Base-by-base conservation (phyloP, 2,113 vertebrate species). In the Dipodomys spectabilis region DNA sequence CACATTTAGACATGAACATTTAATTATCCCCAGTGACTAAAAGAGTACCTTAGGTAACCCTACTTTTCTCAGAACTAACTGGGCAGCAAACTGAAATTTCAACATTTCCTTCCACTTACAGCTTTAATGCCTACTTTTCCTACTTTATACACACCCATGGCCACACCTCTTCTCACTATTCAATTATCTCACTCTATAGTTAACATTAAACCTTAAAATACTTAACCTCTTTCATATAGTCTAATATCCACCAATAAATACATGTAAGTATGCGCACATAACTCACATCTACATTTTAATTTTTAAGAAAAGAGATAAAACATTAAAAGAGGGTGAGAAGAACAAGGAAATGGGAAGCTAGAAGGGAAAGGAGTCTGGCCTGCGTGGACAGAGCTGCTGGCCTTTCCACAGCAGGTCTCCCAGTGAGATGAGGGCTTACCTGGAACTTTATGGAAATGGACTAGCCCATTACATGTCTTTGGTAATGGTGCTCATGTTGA, bases 11-110 rank as follows among this genome's bases (percentile, higher is more conserved):
- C 64, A 15, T 72, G 86, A 68, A 4, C 32, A 28, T 64, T 74
- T 75, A 39, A 39, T 82, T 12, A 23, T 32, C 68, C 27, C 45
- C 19, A 53, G 57, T 10, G 44, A n/a, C 57, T 67, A 49, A 65
- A 77, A n/a, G 73, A 88, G 88, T 5, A 20, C 2, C 35, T 92
- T 86, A 53, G 44, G 71, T 44, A 92, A 92, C 74, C 72, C 44
- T 71, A 2, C 18, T 82, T 71, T 93, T 28, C 83, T 73, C 23
- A 68, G 19, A 80, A 71, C 57, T 44, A 64, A 69, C 25, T 23
- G 10, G 28, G 22, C 49, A 67, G 27, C 16, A 65, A 82, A 65
- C 23, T 83, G 69, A 75, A 69, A 72, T 82, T 35, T 60, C 44
- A 80, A 16, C 30, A 35, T 82, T 86, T 75, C 79, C 69, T 78